These are phyloP conservation scores for Colletes gigas DNA, from an alignment of 1,140 invertebrate species.

Conservation along the genomic window DNA sequence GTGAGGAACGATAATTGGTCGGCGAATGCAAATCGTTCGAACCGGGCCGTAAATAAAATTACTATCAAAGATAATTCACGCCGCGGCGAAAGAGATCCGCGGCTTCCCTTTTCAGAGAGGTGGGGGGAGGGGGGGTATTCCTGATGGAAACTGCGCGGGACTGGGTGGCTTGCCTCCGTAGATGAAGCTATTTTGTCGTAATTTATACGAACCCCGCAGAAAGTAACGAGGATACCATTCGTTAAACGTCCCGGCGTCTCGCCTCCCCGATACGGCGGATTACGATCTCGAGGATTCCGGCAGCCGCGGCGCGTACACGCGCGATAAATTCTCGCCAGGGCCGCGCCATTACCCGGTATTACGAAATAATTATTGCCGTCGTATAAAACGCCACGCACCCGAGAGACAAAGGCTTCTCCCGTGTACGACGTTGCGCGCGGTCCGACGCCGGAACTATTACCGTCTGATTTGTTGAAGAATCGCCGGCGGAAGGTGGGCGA, in stretches of 20 bases:
- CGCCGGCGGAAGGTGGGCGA: slow-evolving; percentile 30
- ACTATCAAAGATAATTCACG: slow-evolving; percentile 38
- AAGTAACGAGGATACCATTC: slow-evolving; percentile 62
- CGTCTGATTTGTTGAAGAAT: slow-evolving; percentile 46
- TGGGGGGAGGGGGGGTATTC: too few relatives aligned
- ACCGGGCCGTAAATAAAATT: slow-evolving; percentile 35
- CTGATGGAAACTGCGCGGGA: slow-evolving; percentile 32
- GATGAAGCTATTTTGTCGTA: slow-evolving; percentile 55
- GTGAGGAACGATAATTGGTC: too few relatives aligned
- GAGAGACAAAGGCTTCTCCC: slow-evolving; percentile 54
- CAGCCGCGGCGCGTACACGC: slow-evolving; percentile 32
- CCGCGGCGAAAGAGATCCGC: slow-evolving; percentile 4
- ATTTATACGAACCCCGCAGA: slow-evolving; percentile 54
- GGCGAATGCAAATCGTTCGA: neutral
- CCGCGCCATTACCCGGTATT: slow-evolving; percentile 45
- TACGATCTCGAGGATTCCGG: slow-evolving; percentile 61
- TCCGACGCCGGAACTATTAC: slow-evolving; percentile 33
- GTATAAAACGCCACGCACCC: slow-evolving; percentile 36
- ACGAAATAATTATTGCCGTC: slow-evolving; percentile 63
- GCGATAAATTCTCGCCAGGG: slow-evolving; percentile 57
- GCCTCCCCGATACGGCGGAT: slow-evolving; percentile 42
- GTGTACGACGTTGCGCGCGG: neutral
- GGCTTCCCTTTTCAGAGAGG: slow-evolving; percentile 21
- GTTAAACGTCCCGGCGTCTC: slow-evolving; percentile 41
- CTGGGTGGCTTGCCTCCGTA: slow-evolving; percentile 21